Evolutionary conservation across 2,888 invertebrate species (phyloP), one percentile per base, ranked within the genome.

Genomic region (Acronicta psi): DNA sequence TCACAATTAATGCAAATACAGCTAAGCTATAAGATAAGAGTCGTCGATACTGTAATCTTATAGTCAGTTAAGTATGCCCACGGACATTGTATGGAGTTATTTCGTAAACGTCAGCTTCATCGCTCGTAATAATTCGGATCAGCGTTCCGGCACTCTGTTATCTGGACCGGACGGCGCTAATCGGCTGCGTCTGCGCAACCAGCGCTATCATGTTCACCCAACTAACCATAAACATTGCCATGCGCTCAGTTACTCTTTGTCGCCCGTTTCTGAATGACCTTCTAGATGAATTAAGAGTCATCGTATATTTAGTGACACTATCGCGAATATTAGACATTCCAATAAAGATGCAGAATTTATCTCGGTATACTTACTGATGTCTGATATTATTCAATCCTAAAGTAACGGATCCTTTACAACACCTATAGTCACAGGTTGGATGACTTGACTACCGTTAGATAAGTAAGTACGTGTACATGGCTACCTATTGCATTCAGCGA

Each of bases 141-240:
- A 93, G 92, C 92, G 84, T 92, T 92, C 90, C 83, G 76, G 83
- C 81, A 86, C 82, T 81, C 75, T 81, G 85, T 87, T 93, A 92
- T 92, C 93, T 88, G 81, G 77, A 91, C 92, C 93, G 93, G 93
- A 93, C 85, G 90, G 68, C 63, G 83, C 84, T 89, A 92, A 91
- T 89, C 90, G 87, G 73, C 84, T 83, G 83, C 86, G 89, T 87
- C 82, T 85, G 88, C 86, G 85, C 88, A 84, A 85, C 84, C 78
- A 77, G 71, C 78, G 85, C 85, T 92, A 92, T 90, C 90, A 84
- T 77, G 75, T 81, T 83, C 83, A 80, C 77, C 77, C 78, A 77
- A 79, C 82, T 73, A 75, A 69, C 76, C 72, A 79, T 84, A 84
- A 84, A 83, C 82, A 86, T 79, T 59, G 51, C 40, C 64, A 62